phyloP scores from a whole-genome alignment of 2,888 invertebrate species.

The Lasioglossum villosulum region DNA sequence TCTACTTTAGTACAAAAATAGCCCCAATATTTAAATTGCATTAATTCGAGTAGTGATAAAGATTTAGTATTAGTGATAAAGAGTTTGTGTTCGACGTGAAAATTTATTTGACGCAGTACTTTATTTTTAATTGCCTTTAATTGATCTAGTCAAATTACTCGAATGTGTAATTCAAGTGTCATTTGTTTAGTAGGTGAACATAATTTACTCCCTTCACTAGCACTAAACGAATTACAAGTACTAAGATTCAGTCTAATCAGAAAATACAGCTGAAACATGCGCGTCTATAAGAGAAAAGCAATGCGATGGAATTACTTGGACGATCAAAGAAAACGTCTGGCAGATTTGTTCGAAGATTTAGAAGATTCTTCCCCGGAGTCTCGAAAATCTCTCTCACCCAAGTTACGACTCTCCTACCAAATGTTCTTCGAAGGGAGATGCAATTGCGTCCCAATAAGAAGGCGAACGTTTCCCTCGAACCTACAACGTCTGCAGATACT shows the following conservation, averaged over 20 bases:
- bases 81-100: too few species aligned
- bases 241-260: background rate
- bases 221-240: background rate
- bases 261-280: background rate
- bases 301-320: background rate
- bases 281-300: background rate
- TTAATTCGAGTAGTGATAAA: too few species aligned
- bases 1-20: too few species aligned
- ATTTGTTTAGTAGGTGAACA: too few species aligned
- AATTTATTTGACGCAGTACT: too few species aligned
- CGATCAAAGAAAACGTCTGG: background rate
- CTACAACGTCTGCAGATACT: background rate
- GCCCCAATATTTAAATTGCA: too few species aligned
- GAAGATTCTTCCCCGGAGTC: background rate
- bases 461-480: background rate
- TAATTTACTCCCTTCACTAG: background rate
- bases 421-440: background rate
- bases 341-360: background rate
- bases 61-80: too few species aligned
- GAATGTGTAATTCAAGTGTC: too few species aligned
- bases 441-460: slow-evolving; percentile 6
- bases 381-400: background rate
- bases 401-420: background rate
- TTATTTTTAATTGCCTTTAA: too few species aligned
- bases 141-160: too few species aligned